Evolutionary conservation across 92 coral and sea anemone genomes (phyloP), one percentile per base, ranked within the genome.

Genomic region (Actinostola sp.): DNA sequence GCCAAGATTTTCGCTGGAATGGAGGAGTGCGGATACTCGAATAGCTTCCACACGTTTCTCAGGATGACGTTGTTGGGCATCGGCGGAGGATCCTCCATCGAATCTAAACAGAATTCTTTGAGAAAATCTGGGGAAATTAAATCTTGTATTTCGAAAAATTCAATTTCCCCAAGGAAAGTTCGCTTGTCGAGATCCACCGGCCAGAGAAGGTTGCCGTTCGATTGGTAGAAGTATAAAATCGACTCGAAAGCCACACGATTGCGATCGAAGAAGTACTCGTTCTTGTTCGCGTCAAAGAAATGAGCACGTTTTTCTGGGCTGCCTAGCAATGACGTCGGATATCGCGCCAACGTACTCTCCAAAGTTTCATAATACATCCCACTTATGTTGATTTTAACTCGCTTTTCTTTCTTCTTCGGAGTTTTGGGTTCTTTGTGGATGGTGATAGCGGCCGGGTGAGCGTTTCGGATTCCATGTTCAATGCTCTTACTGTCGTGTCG

Each of bases 351-450:
- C 17, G 99, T 95, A 32, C 92, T 82, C 69, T 95, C 99, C 2
- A 92, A 83, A 52, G 99, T 95, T 69, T 92, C 99, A 58, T 69
- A 95, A n/a, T 84, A 69, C 92, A 93, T 89, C 58, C 99, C 99
- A 39, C 97, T 81, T 14, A 95, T 90, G 65, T 95, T 95, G 29
- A 95, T 92, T 66, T 70, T 81, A 31, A 92, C 86, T 8, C 96
- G 66, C 9, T 82, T 76, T 78, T 83, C 89, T 39, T 90, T 82
- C 63, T 85, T 69, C 77, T 84, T 88, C 24, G 88, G 45, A 10
- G 85, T 29, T 33, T 81, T 86, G 26, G 72, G 59, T 20, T 80
- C 92, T 23, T 72, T 86, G 58, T 72, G 56, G n/a, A 73, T 65
- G 0, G 87, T 53, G 24, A 81, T 73, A 14, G 82, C 66, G 14